Conservation (phyloP, 2,888 invertebrate genomes). For the Chrysopilus asiliformis region DNA sequence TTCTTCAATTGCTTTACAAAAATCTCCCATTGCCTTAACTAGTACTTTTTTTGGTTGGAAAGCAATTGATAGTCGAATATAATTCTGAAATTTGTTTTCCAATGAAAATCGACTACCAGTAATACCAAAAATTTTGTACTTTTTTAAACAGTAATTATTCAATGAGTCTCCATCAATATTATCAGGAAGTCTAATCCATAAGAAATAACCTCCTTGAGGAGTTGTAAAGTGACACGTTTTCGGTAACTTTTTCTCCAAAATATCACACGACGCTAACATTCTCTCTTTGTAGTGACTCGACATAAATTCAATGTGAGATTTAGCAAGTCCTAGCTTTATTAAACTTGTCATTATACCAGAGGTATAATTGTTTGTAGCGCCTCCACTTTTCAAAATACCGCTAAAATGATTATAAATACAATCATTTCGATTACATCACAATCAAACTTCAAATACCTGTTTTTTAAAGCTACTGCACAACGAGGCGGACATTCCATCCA, state of each 20-base stretch:
- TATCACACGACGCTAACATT: conserved; percentile 32
- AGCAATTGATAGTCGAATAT: conserved; percentile 38
- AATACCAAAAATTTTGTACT: conserved; percentile 37
- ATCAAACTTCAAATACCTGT: conserved; percentile 23
- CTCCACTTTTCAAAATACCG: conserved; percentile 42
- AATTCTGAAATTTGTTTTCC: conserved; percentile 28
- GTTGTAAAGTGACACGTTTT: conserved; percentile 30
- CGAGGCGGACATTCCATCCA: conserved; percentile 46
- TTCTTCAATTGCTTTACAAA: conserved; percentile 31
- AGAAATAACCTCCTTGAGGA: conserved; percentile 46
- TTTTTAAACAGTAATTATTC: conserved; percentile 31
- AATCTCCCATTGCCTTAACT: conserved; percentile 25
- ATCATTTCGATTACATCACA: neutral
- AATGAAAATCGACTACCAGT: conserved; percentile 36
- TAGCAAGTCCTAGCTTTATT: conserved; percentile 39
- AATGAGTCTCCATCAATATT: conserved; percentile 31
- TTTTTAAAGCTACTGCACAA: conserved; percentile 30
- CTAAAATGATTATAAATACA: conserved; percentile 23
- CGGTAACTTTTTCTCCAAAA: conserved; percentile 36
- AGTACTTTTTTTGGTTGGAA: conserved; percentile 36
- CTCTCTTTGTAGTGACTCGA: conserved; percentile 35
- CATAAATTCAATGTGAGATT: conserved; percentile 35
- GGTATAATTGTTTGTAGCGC: conserved; percentile 46
- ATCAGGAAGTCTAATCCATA: conserved; percentile 43
- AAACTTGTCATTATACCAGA: conserved; percentile 41